These are phyloP conservation scores for Drosophila emarginata DNA, from an alignment of 2,888 invertebrate genomes.

Conservation along the genomic window DNA sequence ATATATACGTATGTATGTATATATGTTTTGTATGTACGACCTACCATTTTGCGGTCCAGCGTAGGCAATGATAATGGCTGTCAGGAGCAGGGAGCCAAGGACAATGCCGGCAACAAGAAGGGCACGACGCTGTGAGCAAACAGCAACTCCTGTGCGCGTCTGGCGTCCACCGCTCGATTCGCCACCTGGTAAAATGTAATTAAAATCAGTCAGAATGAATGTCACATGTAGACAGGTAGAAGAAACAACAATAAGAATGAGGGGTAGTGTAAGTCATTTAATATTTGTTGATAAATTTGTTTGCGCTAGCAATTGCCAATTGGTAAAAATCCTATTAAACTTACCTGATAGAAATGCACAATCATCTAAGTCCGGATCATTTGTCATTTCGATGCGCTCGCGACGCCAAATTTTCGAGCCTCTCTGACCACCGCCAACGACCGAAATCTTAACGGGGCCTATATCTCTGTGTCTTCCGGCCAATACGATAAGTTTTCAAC, in stretches of 20 bases:
- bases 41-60: conserved; percentile 93
- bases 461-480: conserved; percentile 82
- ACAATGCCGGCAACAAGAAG: conserved; percentile 91
- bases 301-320: conserved; percentile 18
- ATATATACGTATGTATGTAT: background rate
- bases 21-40: conserved; percentile 58
- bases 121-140: conserved; percentile 93
- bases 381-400: conserved; percentile 89
- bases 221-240: conserved; percentile 2
- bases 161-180: conserved; percentile 82
- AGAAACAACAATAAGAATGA: background rate
- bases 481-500: conserved; percentile 79
- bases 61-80: conserved; percentile 94
- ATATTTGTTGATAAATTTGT: conserved; percentile 4
- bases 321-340: background rate
- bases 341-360: conserved; percentile 95
- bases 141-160: conserved; percentile 87
- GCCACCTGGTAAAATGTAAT: conserved; percentile 81
- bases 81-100: conserved; percentile 90
- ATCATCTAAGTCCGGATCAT: conserved; percentile 94
- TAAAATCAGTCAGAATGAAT: conserved; percentile 50
- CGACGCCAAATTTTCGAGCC: conserved; percentile 83
- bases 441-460: conserved; percentile 83
- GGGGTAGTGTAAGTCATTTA: conserved; percentile 22
- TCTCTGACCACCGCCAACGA: conserved; percentile 82